A percentile compares a stretch with the other conserved stretches of the same genome.
Conservation (phyloP, 2,113 vertebrate species). For the Acrocephalus arundinaceus region DNA sequence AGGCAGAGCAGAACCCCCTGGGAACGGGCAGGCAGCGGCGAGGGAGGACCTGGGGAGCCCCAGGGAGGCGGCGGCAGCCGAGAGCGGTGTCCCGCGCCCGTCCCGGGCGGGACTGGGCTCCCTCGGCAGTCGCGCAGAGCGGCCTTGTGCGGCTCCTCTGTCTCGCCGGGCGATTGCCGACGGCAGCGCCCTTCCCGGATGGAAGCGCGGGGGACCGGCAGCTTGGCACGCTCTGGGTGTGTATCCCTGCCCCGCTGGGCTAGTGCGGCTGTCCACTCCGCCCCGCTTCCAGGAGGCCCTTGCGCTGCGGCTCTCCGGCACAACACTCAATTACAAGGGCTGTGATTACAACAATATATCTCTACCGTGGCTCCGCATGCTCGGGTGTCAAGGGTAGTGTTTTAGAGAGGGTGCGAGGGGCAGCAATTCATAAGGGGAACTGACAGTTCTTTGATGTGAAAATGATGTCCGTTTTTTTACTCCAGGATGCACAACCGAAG, state of each 20-base stretch:
- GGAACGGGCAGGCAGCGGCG: background rate
- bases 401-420: conserved; percentile 31
- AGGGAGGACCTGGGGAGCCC: background rate
- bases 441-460: conserved; percentile 62
- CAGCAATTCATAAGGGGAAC: conserved; percentile 37
- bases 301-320: background rate
- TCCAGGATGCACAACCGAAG: background rate
- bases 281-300: background rate
- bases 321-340: conserved; percentile 14
- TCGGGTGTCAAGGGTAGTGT: conserved; percentile 59
- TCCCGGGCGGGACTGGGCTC: rapidly evolving
- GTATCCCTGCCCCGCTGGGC: background rate
- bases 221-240: rapidly evolving
- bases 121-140: rapidly evolving
- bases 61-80: background rate
- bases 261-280: background rate
- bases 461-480: conserved; percentile 37
- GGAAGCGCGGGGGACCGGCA: background rate
- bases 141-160: background rate
- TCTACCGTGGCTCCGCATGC: background rate
- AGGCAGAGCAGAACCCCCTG: no score
- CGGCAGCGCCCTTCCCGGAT: background rate
- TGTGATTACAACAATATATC: conserved; percentile 49
- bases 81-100: background rate
- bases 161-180: no score